Base-by-base conservation (phyloP, 2,113 vertebrate species). In the Paradoxurus hermaphroditus region DNA sequence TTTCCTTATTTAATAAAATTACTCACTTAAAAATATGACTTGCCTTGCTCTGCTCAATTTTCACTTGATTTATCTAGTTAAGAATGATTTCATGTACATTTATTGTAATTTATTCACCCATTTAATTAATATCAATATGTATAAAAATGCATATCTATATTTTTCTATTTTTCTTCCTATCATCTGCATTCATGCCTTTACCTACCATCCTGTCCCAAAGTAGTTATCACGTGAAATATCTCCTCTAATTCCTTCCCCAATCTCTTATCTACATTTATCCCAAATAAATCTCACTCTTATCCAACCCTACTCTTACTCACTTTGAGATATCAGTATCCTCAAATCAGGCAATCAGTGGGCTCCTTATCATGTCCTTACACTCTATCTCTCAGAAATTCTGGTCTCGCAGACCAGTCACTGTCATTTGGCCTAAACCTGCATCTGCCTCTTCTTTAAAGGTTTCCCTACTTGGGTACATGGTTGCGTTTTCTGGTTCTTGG, bases 301-400 rank as follows among this genome's bases (percentile, higher is more conserved):
- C 7, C 77, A 63, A 14, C 2, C 3, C 27, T 18, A 83, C 13
- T 68, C 16, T 63, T 95, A n/a, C 11, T 79, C 25, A 78, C n/a
- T 41, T n/a, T 44, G 41, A 84, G 21, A 49, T 36, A 59, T 79
- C 18, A 83, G 41, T 62, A 70, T 29, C 23, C 3, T 29, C n/a
- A n/a, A n/a, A n/a, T n/a, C n/a, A 67, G 34, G 34, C 2, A 68
- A 15, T 7, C 1, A n/a, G 6, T n/a, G 1, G 12, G 0, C 2
- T 51, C 4, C 3, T 89, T 78, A 51, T n/a, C 21, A 19, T 63
- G 16, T 27, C 5, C 25, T 59, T 67, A 49, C 7, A 3, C 14
- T 73, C 1, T 5, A 21, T 44, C 21, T 94, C 56, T 96, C 36
- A 31, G 21, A 23, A 36, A 70, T 13, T 81, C n/a, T 49, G 39